Base-by-base conservation (phyloP, 2,797 vertebrate species). In the Sebastes goodei region DNA sequence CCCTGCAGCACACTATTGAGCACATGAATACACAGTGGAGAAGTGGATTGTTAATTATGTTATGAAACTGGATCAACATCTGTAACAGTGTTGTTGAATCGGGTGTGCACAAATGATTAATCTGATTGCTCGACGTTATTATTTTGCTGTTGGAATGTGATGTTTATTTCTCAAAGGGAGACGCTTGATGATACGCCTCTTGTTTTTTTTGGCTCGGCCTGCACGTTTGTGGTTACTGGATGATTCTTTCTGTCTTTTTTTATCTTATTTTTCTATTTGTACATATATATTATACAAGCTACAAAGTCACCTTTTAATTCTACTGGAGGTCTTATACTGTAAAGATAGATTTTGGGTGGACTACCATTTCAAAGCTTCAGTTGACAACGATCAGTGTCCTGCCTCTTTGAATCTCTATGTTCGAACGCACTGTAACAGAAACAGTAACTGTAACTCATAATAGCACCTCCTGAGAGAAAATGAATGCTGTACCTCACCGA, bases 381-480 rank as follows among this genome's bases (percentile, higher is more conserved):
- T 3, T 52, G 14, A 71, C 46, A 33, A 29, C 15, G 68, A 61
- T 2, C 27, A 9, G 17, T 61, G 59, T 59, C 30, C 59, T 61
- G 80, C 78, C 35, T 83, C 66, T 79, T 83, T 78, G 29, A 78
- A 74, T 74, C 53, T 71, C 4, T 62, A 33, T 49, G 52, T 66
- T 65, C 65, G 21, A 80, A 73, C 15, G n/a, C 49, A 82, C 12
- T 17, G 65, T 66, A 56, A 23, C 74, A 81, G 53, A 11, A 55
- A 42, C 38, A 42, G 64, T n/a, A 56, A 23, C 74, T 83, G 46
- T 33, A 55, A 57, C 62, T 49, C 77, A 73, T 52, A 87, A 60
- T 2, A 80, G 30, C 38, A 83, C 74, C 74, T 78, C 85, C 88
- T 85, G 85, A 89, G 80, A 81, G 29, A 70, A 82, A 83, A 83